Percentiles rank a stretch among this genome's conserved stretches.
Conservation (phyloP, 2,797 vertebrate species). For the Sebastolobus alascanus region DNA sequence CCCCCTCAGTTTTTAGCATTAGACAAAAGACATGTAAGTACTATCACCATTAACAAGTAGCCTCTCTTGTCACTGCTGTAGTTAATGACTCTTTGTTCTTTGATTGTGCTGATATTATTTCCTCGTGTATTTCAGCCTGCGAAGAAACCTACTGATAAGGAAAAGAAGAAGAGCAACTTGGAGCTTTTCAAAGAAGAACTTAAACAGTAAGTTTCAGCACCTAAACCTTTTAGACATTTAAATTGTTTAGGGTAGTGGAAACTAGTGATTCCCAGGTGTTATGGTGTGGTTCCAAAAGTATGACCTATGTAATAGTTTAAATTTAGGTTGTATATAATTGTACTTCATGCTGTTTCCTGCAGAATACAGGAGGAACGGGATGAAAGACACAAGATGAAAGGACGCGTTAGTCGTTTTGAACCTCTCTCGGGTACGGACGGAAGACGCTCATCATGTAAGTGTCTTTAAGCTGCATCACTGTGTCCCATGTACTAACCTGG, state of each 20-base stretch:
- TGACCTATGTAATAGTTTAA: neutral
- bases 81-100: neutral
- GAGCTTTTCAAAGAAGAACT: constrained; percentile 99
- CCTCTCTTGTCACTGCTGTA: neutral
- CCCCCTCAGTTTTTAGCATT: constrained; percentile 91
- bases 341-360: constrained; percentile 32
- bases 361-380: constrained; percentile 99
- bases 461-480: neutral
- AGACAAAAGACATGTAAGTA: constrained; percentile 96
- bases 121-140: constrained; percentile 80
- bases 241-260: neutral
- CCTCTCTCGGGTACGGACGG: constrained; percentile 92
- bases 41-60: neutral
- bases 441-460: constrained; percentile 94
- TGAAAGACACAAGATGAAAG: constrained; percentile 97
- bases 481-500: constrained; percentile 33
- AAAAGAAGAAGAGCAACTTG: constrained; percentile 99
- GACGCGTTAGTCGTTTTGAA: constrained; percentile 97
- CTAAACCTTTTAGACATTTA: neutral
- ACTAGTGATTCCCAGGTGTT: neutral
- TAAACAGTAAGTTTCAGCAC: constrained; percentile 91
- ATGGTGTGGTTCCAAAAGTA: neutral
- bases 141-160: constrained; percentile 95
- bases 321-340: neutral
- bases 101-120: neutral